These are phyloP conservation scores for Geotrypetes seraphini DNA, from an alignment of 2,797 vertebrate genomes.

Conservation along the genomic window DNA sequence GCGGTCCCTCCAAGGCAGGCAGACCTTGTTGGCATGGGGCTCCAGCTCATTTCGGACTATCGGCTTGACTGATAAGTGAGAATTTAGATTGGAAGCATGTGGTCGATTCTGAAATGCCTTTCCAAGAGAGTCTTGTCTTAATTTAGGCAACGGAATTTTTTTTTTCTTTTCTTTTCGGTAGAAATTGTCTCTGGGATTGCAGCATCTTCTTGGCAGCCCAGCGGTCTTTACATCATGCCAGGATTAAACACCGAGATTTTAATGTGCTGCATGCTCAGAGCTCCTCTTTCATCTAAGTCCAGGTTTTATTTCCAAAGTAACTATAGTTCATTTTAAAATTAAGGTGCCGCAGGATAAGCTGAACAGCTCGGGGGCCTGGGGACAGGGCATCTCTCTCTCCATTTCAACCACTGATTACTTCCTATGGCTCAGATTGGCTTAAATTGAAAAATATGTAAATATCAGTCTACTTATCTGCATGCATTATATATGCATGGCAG, in stretches of 20 bases:
- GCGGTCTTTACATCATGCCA: too few relatives aligned
- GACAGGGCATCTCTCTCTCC: neutral
- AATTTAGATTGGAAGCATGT: conserved; percentile 27
- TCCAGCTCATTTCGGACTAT: conserved; percentile 9
- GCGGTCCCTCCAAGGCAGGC: conserved; percentile 1
- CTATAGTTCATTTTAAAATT: conserved; percentile 17
- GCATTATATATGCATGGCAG: too few relatives aligned
- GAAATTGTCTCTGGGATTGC: conserved; percentile 6
- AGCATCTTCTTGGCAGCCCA: conserved; percentile 6
- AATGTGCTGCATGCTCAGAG: conserved; percentile 3
- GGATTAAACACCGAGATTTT: too few relatives aligned
- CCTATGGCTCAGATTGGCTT: neutral
- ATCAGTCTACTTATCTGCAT: neutral
- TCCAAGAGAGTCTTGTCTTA: conserved; percentile 20
- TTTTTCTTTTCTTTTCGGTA: too few relatives aligned
- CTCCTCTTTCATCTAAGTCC: neutral
- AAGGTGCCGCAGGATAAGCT: conserved; percentile 14
- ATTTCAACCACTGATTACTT: conserved; percentile 10
- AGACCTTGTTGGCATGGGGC: conserved; percentile 3
- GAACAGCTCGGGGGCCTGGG: conserved; percentile 1
- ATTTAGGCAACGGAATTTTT: conserved; percentile 18
- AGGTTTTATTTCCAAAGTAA: conserved; percentile 13
- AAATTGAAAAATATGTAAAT: conserved; percentile 9
- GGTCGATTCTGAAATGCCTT: conserved; percentile 21
- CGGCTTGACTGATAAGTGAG: conserved; percentile 26